These are phyloP conservation scores for Actenoides lindsayi DNA, from an alignment of 2,113 vertebrate species.

Conservation along the genomic window DNA sequence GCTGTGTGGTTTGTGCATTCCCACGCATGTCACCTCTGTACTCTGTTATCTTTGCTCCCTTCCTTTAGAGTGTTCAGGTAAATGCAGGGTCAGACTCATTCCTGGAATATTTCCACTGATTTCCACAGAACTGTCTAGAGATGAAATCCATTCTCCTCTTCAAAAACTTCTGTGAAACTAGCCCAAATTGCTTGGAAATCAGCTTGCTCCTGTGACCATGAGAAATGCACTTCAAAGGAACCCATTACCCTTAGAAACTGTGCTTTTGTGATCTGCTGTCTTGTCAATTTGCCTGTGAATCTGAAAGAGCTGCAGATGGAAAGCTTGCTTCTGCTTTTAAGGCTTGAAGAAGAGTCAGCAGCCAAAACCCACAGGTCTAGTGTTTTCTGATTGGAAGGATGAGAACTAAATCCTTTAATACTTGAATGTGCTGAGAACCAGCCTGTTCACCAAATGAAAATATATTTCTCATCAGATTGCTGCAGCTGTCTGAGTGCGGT, in stretches of 20 bases:
- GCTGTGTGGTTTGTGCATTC: background rate
- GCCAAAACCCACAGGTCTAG: background rate
- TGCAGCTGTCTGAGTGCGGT: background rate
- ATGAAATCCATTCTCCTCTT: conserved; percentile 17
- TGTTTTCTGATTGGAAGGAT: background rate
- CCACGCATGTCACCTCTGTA: background rate
- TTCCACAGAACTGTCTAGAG: conserved; percentile 1
- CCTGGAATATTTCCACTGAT: conserved; percentile 5
- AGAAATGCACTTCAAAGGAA: conserved; percentile 50
- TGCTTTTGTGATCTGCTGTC: conserved; percentile 28
- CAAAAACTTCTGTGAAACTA: conserved; percentile 19
- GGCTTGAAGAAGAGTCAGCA: background rate
- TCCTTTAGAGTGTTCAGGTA: background rate
- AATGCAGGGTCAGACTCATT: background rate
- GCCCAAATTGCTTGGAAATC: conserved; percentile 31
- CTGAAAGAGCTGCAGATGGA: background rate
- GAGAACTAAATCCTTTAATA: background rate
- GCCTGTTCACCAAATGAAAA: background rate
- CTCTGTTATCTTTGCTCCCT: background rate
- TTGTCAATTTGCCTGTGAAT: conserved; percentile 19
- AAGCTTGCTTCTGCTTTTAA: background rate
- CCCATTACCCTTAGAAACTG: conserved; percentile 37
- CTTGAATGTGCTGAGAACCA: background rate
- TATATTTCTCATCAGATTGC: background rate
- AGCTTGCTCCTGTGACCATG: conserved; percentile 29